Percentiles rank a stretch among this genome's conserved stretches.
These are phyloP conservation scores for Fregetta grallaria DNA, from an alignment of 2,113 vertebrate species.

Conservation along the genomic window DNA sequence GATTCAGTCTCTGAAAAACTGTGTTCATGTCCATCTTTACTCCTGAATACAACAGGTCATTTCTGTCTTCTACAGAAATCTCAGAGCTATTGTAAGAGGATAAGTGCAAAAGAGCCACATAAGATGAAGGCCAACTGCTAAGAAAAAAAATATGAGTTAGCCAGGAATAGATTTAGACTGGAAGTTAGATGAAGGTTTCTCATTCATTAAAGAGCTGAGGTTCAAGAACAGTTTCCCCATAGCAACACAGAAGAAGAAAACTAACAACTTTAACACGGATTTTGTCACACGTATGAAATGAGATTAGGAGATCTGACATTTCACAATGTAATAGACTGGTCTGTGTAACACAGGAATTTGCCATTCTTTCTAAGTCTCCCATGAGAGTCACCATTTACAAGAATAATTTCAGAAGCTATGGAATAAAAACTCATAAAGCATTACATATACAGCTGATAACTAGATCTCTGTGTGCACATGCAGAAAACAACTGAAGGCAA, in stretches of 20 bases:
- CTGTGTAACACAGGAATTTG: background rate
- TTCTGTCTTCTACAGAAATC: background rate
- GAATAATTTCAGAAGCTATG: background rate
- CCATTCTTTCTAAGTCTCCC: background rate
- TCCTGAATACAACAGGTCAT: background rate
- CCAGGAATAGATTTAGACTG: background rate
- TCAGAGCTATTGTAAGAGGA: background rate
- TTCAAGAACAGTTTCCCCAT: background rate
- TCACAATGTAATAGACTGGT: background rate
- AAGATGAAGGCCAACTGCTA: background rate
- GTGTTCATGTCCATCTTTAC: background rate
- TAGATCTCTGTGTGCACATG: fast-evolving
- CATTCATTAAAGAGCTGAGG: background rate
- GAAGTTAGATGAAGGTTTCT: background rate
- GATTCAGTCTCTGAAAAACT: background rate
- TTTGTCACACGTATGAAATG: background rate
- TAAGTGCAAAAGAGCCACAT: background rate
- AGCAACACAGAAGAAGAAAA: background rate
- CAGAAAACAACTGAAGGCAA: background rate
- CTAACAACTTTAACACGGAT: background rate
- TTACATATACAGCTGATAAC: background rate
- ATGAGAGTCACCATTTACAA: background rate
- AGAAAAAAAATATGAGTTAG: background rate
- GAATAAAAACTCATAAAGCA: background rate
- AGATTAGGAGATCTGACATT: background rate